These are phyloP conservation scores for Gorsachius goisagi DNA, from an alignment of 2,113 vertebrate species.

Conservation along the genomic window DNA sequence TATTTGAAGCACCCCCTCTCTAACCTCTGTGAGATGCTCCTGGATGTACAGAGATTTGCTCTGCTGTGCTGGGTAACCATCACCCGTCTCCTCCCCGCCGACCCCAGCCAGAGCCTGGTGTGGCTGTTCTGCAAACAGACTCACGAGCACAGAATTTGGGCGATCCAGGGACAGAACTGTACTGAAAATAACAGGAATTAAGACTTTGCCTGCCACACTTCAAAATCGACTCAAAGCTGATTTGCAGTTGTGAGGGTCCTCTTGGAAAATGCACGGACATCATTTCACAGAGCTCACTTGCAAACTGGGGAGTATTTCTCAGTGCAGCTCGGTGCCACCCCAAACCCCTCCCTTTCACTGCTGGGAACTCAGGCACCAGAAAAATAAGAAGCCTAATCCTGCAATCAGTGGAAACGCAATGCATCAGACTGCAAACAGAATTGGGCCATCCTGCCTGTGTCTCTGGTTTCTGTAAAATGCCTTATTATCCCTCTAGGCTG, in stretches of 20 bases:
- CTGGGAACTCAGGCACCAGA: neutral
- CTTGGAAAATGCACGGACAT: neutral
- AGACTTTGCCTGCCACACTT: neutral
- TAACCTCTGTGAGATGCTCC: neutral
- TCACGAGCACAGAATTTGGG: neutral
- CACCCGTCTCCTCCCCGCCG: rapidly evolving
- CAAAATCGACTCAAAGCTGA: neutral
- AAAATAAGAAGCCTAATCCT: neutral
- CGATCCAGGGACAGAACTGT: neutral
- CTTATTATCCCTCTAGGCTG: constrained; percentile 14
- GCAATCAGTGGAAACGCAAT: neutral
- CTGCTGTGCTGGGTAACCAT: neutral
- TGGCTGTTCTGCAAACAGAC: neutral
- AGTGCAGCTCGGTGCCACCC: neutral
- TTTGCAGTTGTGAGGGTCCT: neutral
- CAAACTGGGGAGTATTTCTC: neutral
- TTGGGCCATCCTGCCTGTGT: neutral
- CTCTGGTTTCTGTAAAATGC: neutral
- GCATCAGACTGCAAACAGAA: constrained; percentile 1
- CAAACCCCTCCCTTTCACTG: neutral
- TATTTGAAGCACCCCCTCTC: neutral
- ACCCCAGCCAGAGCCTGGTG: neutral
- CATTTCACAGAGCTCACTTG: rapidly evolving
- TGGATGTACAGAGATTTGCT: neutral
- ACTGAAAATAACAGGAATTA: neutral